These are phyloP conservation scores for human (Homo sapiens) DNA, from an alignment of 2,113 vertebrate genomes.

Conservation along the genomic window DNA sequence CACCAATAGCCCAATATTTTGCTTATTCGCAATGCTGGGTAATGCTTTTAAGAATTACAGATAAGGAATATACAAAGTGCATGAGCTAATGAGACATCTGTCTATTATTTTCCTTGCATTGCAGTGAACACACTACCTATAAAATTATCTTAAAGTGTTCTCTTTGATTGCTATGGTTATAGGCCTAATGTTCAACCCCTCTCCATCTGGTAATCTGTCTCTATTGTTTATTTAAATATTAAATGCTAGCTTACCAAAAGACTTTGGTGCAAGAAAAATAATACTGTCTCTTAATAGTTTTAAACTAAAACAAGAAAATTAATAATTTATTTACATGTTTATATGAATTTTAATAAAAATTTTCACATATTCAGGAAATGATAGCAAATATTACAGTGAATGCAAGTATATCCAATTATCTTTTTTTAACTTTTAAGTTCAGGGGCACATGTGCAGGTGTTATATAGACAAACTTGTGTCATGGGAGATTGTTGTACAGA, in stretches of 20 bases:
- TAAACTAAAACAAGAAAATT: neutral
- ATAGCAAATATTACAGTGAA: neutral
- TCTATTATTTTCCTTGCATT: neutral
- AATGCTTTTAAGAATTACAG: neutral
- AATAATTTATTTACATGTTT: neutral
- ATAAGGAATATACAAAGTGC: neutral
- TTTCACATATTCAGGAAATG: conserved; percentile 1
- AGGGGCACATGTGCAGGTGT: no score
- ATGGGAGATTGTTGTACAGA: no score
- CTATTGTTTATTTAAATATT: neutral
- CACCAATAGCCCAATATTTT: neutral
- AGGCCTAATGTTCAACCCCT: neutral
- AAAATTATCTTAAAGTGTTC: neutral
- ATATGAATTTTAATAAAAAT: neutral
- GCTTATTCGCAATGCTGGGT: neutral
- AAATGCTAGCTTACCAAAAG: conserved; percentile 1
- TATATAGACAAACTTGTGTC: no score
- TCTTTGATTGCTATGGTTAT: neutral
- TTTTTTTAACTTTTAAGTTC: neutral
- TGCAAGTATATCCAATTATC: neutral
- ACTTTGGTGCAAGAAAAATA: neutral
- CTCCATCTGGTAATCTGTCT: conserved; percentile 36
- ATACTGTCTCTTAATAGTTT: neutral
- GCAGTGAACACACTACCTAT: neutral
- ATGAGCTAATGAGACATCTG: neutral